These are phyloP conservation scores for Nebria salina DNA, from an alignment of 2,888 invertebrate genomes.

Conservation along the genomic window DNA sequence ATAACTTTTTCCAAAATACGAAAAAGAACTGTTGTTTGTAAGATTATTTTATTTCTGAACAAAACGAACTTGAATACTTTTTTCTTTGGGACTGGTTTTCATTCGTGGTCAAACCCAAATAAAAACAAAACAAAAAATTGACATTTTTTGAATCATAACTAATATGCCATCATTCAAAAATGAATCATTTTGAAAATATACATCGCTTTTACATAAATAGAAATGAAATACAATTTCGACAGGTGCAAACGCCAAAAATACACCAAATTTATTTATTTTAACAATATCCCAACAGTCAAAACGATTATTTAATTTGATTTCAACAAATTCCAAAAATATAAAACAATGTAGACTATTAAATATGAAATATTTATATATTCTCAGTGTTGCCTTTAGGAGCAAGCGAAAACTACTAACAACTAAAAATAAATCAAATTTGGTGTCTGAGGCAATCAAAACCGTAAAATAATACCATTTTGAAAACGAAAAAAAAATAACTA, in stretches of 20 bases:
- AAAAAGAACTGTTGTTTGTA: conserved; percentile 24
- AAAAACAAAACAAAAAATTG: neutral
- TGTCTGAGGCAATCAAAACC: neutral
- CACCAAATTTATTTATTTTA: neutral
- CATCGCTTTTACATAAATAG: conserved; percentile 11
- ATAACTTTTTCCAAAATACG: neutral
- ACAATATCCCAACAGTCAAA: neutral
- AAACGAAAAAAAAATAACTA: neutral
- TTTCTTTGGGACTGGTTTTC: conserved; percentile 12
- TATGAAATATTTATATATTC: no score
- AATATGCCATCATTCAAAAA: conserved; percentile 15
- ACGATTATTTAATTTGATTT: neutral
- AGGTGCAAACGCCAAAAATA: neutral
- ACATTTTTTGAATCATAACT: conserved; percentile 10
- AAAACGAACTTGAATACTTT: neutral
- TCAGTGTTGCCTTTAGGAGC: no score
- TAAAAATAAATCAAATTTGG: neutral
- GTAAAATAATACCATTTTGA: neutral
- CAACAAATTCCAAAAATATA: neutral
- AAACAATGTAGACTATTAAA: no score
- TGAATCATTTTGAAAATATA: neutral
- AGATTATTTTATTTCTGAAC: conserved; percentile 23
- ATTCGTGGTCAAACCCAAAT: neutral
- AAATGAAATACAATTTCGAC: conserved; percentile 1
- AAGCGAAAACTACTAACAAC: no score